phyloP scores from a whole-genome alignment of 2,797 vertebrate genomes.

The Eulemur albifrons region DNA sequence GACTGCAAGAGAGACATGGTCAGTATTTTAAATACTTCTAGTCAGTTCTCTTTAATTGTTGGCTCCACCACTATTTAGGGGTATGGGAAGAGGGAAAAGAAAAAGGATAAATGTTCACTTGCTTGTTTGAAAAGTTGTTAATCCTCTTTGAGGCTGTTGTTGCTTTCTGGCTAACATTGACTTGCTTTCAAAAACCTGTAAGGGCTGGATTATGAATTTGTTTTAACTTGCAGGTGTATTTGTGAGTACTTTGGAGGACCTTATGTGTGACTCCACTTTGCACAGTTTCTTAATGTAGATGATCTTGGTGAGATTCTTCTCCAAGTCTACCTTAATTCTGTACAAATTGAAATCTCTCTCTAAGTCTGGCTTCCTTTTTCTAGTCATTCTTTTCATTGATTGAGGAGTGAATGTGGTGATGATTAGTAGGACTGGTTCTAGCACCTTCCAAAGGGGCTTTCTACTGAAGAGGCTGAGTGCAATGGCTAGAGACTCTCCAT shows the following conservation, averaged over 20 bases:
- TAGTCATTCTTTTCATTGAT: not conserved
- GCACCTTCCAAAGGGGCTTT: not conserved
- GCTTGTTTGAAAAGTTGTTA: not conserved
- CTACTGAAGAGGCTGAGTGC: not conserved
- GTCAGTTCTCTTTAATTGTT: not conserved
- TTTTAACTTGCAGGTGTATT: not conserved
- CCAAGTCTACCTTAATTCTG: not conserved
- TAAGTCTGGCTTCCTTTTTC: not conserved
- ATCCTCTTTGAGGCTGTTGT: not conserved
- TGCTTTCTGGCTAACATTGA: not conserved
- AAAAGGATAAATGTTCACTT: not conserved
- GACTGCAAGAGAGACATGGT: not conserved
- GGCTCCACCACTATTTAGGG: not conserved
- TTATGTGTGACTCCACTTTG: not conserved
- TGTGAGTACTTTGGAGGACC: not conserved
- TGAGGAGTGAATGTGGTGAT: not conserved
- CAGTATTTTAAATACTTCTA: not conserved
- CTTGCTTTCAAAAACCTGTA: not conserved
- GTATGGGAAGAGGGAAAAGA: not conserved
- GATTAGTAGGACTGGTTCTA: not conserved
- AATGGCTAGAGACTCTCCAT: not conserved
- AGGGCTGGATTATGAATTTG: not conserved
- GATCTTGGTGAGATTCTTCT: not conserved
- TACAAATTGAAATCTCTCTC: not conserved
- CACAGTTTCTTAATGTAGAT: not conserved